Conservation (phyloP, 2,113 vertebrate species). For the Phoxinus phoxinus region DNA sequence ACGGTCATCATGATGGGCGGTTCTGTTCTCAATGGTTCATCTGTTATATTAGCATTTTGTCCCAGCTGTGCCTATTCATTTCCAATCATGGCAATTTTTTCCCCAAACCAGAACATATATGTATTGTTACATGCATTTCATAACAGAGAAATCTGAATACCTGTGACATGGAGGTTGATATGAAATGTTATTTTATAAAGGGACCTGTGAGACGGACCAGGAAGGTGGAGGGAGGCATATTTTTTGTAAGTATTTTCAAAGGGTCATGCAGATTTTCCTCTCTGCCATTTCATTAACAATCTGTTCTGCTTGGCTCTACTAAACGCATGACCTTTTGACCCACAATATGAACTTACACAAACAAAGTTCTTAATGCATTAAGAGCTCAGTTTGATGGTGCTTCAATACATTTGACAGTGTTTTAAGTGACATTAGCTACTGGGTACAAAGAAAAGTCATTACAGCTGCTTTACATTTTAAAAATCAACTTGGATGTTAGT, state of each 20-base stretch:
- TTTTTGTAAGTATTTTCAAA: conserved; percentile 79
- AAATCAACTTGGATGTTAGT: too few species aligned
- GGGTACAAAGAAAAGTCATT: neutral
- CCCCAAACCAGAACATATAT: neutral
- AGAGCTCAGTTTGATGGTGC: neutral
- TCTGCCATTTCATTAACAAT: conserved; percentile 49
- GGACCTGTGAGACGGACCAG: conserved; percentile 75
- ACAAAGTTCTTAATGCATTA: neutral
- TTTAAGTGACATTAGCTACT: neutral
- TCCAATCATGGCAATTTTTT: neutral
- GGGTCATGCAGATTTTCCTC: conserved; percentile 42
- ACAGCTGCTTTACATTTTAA: too few species aligned
- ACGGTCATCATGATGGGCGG: neutral
- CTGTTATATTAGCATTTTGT: neutral
- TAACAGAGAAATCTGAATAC: conserved; percentile 19
- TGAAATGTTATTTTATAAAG: conserved; percentile 75
- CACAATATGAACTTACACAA: conserved; percentile 18
- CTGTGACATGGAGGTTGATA: conserved; percentile 60
- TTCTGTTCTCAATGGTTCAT: neutral
- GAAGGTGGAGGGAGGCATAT: conserved; percentile 82
- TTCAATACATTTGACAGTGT: neutral
- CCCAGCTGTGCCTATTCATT: neutral
- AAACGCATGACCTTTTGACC: conserved; percentile 46
- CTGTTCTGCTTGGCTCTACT: conserved; percentile 31
- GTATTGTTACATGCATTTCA: neutral